Evolutionary conservation across 2,888 invertebrate genomes (phyloP), one percentile per base, ranked within the genome.

Genomic region (Coelopa pilipes): DNA sequence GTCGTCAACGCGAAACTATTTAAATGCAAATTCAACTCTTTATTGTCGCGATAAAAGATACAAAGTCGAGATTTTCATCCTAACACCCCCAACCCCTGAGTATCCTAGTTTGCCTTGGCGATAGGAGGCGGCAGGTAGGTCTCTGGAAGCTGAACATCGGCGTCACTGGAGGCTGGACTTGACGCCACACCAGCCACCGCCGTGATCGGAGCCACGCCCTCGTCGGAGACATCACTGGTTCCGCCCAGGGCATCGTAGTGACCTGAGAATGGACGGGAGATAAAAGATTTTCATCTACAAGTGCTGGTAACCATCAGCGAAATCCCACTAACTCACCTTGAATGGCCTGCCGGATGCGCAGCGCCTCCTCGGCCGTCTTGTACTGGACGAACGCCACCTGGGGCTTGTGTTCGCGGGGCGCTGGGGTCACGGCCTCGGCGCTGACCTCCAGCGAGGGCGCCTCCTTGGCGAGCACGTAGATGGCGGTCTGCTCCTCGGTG

Each of bases 321-420:
- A 34, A 7, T 34, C 7, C 34, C 34, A 34, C 1, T 21, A 7
- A 15, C 77, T 74, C 72, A 85, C 85, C 80, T 79, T 87, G 87
- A 75, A 87, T 86, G 53, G 82, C 80, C 68, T 84, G 85, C 75
- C 86, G 86, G 24, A 87, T 87, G 77, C 84, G 84, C 5, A 80
- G 75, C 11, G 87, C 87, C 79, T 87, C 87, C 74, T 83, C 81
- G 46, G 87, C 83, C 1, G 85, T 87, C 79, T 85, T 87, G 80
- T 87, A 87, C 77, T 87, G 87, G 73, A 87, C 83, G 72, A 86
- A 87, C 82, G 82, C 87, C 1, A 87, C 87, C 77, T 87, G 87
- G 24, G 87, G 87, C 77, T 87, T 87, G 74, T 80, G 77, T 15
- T 53, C 17, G 66, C 80, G 81, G 0, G 82, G 81, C 53, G 83